A percentile compares a stretch with the other conserved stretches of the same genome.
These are phyloP conservation scores for Sthenelais limicola DNA, from an alignment of 2,888 invertebrate genomes.

Conservation along the genomic window DNA sequence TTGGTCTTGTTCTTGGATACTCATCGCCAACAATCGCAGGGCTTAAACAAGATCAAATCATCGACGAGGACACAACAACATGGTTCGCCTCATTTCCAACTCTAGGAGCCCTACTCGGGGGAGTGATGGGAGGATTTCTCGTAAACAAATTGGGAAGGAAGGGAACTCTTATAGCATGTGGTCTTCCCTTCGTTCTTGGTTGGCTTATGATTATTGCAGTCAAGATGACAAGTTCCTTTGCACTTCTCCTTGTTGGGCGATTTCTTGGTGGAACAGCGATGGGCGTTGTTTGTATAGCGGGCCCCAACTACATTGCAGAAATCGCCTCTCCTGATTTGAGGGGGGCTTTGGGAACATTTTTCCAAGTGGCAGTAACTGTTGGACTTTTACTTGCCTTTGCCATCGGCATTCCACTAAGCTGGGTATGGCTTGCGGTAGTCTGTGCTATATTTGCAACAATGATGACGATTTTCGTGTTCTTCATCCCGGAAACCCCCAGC, in stretches of 20 bases:
- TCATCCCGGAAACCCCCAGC: conserved; percentile 38
- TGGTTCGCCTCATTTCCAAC: conserved; percentile 29
- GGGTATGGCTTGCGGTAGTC: conserved; percentile 24
- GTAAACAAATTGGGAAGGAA: conserved; percentile 22
- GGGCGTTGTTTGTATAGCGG: conserved; percentile 28
- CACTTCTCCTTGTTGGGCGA: conserved; percentile 5
- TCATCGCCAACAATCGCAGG: conserved; percentile 23
- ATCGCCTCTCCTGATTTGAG: conserved; percentile 15
- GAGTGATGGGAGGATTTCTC: conserved; percentile 16
- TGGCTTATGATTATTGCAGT: conserved; percentile 32
- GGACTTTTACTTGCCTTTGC: conserved; percentile 20
- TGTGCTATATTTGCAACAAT: conserved; percentile 1
- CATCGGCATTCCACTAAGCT: conserved; percentile 21
- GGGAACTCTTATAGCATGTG: conserved; percentile 28
- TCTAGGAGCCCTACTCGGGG: conserved; percentile 26
- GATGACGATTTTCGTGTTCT: conserved; percentile 3
- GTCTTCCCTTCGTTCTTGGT: conserved; percentile 1
- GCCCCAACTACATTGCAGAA: conserved; percentile 36
- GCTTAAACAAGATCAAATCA: neutral
- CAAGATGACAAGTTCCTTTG: neutral
- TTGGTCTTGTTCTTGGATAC: conserved; percentile 22
- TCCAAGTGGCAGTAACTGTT: conserved; percentile 8
- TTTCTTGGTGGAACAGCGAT: conserved; percentile 10
- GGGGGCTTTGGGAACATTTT: neutral
- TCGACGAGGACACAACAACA: neutral